Base-by-base conservation (phyloP, 1,140 invertebrate species). In the Drosophila nigromelanica region DNA sequence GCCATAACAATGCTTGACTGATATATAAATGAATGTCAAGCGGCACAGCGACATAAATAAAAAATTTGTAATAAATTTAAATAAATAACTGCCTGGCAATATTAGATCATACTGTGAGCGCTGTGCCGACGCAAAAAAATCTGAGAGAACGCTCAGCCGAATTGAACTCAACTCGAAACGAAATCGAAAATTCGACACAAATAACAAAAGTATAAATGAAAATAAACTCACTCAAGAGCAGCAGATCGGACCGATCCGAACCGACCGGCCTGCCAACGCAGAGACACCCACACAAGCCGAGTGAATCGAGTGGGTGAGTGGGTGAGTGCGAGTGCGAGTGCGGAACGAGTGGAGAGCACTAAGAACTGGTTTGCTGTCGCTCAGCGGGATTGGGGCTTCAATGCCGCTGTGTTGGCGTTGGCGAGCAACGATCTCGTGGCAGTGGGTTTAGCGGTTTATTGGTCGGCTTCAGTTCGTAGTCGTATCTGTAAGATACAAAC, bases 31-130 rank as follows among this genome's bases (percentile, higher is more conserved):
- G 83, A 89, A 89, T 89, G 83, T 89, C 83, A 87, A 82, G 73
- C 59, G 62, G 72, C 64, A 58, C 68, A 73, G 62, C 66, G 42
- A 66, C 81, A 77, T 77, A 76, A 76, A 83, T 83, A 89, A 83
- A 89, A 86, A 89, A 83, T 89, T 80, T 64, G 73, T 78, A 89
- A 89, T 89, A 89, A 89, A 89, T 89, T 89, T 89, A 89, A 87
- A 87, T 89, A 87, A 87, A 89, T 89, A 89, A 85, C 73, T 87
- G 83, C 73, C 76, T 78, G 73, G 67, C 85, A 76, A 77, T 80
- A 89, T 89, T 89, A 89, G 85, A 89, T 89, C 83, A 89, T 83
- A 68, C 59, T 15, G 4, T 51, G 50, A 42, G 33, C 45, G n/a
- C 54, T 10, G 33, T 8, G 40, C 12, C 18, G 14, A 39, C 30